A percentile compares a stretch with the other conserved stretches of the same genome.
phyloP scores from a whole-genome alignment of 2,888 invertebrate genomes.

The Ectemnius cavifrons region DNA sequence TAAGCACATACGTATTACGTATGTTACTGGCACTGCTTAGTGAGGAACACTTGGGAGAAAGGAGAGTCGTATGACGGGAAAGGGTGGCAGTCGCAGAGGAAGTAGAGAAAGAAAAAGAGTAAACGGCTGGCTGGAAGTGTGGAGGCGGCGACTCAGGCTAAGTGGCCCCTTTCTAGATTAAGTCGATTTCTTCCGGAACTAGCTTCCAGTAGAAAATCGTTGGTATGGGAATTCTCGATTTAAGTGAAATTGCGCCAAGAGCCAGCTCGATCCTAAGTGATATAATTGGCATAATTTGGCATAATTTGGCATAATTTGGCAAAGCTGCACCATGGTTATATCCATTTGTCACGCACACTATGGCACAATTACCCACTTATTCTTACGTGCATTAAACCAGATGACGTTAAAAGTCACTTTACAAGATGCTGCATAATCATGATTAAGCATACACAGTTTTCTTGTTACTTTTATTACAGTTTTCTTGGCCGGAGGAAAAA shows the following conservation, averaged over 20 bases:
- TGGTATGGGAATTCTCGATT: slow-evolving; percentile 46
- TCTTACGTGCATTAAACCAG: too few relatives aligned
- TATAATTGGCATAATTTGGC: slow-evolving; percentile 59
- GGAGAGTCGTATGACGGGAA: not conserved
- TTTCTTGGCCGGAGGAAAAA: too few relatives aligned
- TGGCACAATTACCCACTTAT: too few relatives aligned
- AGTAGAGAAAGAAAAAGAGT: slow-evolving; percentile 1
- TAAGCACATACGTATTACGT: too few relatives aligned
- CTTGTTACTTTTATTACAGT: too few relatives aligned
- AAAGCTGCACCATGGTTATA: slow-evolving; percentile 44
- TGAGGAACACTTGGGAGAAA: not conserved
- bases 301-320: slow-evolving; percentile 54
- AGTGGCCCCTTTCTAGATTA: slow-evolving; percentile 52
- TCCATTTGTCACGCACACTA: slow-evolving; percentile 19
- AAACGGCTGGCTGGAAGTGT: not conserved
- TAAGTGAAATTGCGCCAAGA: slow-evolving; percentile 57
- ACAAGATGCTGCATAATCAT: too few relatives aligned
- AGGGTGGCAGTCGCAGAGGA: not conserved
- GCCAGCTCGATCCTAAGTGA: slow-evolving; percentile 39
- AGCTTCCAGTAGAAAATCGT: slow-evolving; percentile 46
- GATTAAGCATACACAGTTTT: too few relatives aligned
- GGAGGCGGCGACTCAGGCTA: slow-evolving; percentile 24
- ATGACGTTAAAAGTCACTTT: too few relatives aligned
- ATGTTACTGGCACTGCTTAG: too few relatives aligned
- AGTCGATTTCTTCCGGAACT: slow-evolving; percentile 50